Base-by-base conservation (phyloP, 2,113 vertebrate genomes). In the Rousettus leschenaultii region DNA sequence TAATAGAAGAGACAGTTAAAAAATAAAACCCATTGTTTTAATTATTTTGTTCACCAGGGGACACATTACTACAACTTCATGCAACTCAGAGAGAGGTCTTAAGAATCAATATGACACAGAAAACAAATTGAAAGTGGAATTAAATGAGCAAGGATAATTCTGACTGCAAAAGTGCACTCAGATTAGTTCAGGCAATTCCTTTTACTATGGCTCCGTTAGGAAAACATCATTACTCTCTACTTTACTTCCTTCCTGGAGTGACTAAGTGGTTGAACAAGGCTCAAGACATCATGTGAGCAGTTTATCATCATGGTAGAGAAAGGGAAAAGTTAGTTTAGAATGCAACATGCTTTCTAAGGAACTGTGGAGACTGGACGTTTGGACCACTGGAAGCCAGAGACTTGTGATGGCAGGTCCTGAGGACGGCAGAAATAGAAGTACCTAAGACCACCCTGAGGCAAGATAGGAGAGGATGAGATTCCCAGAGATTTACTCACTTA, bases 61-160 rank as follows among this genome's bases (percentile, higher is more conserved):
- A 92, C 66, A 35, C 28, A 84, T 77, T 85, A 35, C 33, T 35
- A 40, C 33, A 55, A 11, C 80, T 90, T 43, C 19, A 14, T 91
- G 53, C 63, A 96, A 59, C 57, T 71, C 82, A 80, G 75, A 92
- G 75, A 85, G 33, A 70, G 48, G 59, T 19, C 28, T 88, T 73
- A 83, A 61, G 65, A 86, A 91, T 94, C 71, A 91, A 59, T 33
- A n/a, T 5, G 57, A 68, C 66, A 66, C 18, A 63, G 77, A 96
- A 48, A 77, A 79, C 13, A 38, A 87, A 95, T 59, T 82, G 66
- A 91, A 96, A 61, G 89, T 86, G 66, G 66, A 96, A 94, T 86
- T 35, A 35, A 82, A 95, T 66, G 53, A 92, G 89, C 93, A 35
- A 73, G 45, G 48, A 38, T 75, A 48, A 93, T 89, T 79, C 48